These are phyloP conservation scores for Stenodema calcarata DNA, from an alignment of 2,888 invertebrate species.

Conservation along the genomic window DNA sequence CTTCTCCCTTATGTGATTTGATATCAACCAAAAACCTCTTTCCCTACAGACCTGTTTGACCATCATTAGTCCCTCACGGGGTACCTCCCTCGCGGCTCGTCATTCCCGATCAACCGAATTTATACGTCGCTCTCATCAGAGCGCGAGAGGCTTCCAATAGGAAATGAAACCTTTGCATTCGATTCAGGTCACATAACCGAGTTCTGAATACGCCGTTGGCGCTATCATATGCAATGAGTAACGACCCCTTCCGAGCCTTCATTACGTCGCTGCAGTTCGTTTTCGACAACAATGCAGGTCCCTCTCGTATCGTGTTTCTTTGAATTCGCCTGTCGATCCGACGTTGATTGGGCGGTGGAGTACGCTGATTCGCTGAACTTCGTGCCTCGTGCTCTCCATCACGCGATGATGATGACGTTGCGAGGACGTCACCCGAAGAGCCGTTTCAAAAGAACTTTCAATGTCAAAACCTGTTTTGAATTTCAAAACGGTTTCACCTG, in stretches of 20 bases:
- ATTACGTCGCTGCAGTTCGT: constrained; percentile 6
- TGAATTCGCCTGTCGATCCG: too few relatives aligned
- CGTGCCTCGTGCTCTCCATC: too few relatives aligned
- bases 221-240: constrained; percentile 21
- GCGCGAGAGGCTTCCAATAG: neutral
- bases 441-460: too few relatives aligned
- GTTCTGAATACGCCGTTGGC: neutral
- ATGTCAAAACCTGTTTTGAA: too few relatives aligned
- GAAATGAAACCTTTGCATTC: constrained; percentile 21
- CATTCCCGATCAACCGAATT: neutral
- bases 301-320: neutral
- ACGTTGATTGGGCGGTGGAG: too few relatives aligned
- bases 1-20: neutral
- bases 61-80: neutral
- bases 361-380: too few relatives aligned
- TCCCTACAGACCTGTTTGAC: neutral
- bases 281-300: neutral
- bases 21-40: neutral
- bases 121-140: neutral
- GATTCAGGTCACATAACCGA: constrained; percentile 8
- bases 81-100: neutral
- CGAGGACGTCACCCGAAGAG: too few relatives aligned
- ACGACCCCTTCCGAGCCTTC: neutral
- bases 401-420: too few relatives aligned
- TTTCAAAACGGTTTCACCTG: too few relatives aligned